Base-by-base conservation (phyloP, 2,888 invertebrate genomes). In the Agrypnus murinus region DNA sequence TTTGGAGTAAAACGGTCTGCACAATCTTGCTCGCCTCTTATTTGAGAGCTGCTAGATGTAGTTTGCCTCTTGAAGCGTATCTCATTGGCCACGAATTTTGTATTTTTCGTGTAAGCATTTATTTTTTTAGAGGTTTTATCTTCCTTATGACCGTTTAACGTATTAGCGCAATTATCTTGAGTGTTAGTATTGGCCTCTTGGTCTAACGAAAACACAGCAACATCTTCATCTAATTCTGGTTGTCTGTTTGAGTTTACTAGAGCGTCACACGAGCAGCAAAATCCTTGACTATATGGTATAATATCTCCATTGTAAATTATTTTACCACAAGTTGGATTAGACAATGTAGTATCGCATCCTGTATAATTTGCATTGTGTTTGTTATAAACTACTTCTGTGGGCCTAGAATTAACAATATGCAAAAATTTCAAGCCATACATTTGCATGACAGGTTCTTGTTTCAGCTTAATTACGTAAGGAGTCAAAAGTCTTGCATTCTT, bases 391-490 rank as follows among this genome's bases (percentile, higher is more conserved):
- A 84, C 83, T 77, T 88, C 88, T 43, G 76, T 81, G 0, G 86
- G 86, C 76, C 86, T 84, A 0, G 85, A 85, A 77, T 88, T 88
- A 2, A 88, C 87, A 64, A 85, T 80, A 80, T 85, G 80, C 32
- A 83, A 77, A 64, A 80, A 83, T 25, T 77, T 74, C 46, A 88
- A 74, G n/a, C 80, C 82, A 71, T 90, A 91, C 0, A 87, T 85
- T 80, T 91, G 89, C 14, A 87, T 78, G 0, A 90, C 86, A 0
- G 85, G 79, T 60, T 88, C 87, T 72, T 91, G 88, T 6, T 86
- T 86, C 15, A 92, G 79, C 50, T 90, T 89, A 65, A 92, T 79
- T 1, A 91, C 89, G 74, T 90, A 91, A 0, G 91, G 90, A 77
- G 90, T 88, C 9, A 90, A 82, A n/a, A 91, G 81, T 10, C 89